Evolutionary conservation across 2,797 vertebrate genomes (phyloP).

Genomic region (Nasua narica): DNA sequence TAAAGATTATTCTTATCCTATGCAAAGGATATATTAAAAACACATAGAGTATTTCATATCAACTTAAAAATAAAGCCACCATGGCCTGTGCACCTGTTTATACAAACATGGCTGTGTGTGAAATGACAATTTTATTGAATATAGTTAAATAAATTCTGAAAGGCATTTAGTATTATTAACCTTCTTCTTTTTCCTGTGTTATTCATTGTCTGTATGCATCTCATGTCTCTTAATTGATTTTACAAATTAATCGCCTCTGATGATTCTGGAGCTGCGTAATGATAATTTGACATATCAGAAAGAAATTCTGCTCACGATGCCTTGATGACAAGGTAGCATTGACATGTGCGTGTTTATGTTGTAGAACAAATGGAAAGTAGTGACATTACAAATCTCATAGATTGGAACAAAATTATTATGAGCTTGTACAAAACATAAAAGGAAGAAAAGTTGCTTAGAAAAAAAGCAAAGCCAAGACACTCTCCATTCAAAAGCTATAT

Average conservation of each 20-base stretch:
- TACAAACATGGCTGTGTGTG: neutral
- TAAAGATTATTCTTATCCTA: neutral
- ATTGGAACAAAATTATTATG: neutral
- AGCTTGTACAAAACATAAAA: neutral
- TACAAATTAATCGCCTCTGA: neutral
- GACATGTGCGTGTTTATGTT: neutral
- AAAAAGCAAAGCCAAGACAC: neutral
- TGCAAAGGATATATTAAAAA: neutral
- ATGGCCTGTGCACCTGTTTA: neutral
- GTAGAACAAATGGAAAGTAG: neutral
- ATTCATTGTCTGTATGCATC: neutral
- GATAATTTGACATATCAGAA: neutral
- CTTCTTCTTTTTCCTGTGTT: neutral
- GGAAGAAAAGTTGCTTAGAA: neutral
- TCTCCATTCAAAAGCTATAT: neutral
- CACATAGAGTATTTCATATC: neutral
- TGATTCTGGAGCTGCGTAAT: neutral
- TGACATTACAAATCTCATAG: neutral
- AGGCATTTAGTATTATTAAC: neutral
- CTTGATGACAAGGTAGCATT: neutral
- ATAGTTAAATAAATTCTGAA: neutral
- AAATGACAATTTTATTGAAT: neutral
- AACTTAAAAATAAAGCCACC: neutral
- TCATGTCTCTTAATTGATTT: neutral
- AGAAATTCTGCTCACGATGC: neutral